These are phyloP conservation scores for Monoplex corrugatus DNA, from an alignment of 2,888 invertebrate genomes.

Conservation along the genomic window DNA sequence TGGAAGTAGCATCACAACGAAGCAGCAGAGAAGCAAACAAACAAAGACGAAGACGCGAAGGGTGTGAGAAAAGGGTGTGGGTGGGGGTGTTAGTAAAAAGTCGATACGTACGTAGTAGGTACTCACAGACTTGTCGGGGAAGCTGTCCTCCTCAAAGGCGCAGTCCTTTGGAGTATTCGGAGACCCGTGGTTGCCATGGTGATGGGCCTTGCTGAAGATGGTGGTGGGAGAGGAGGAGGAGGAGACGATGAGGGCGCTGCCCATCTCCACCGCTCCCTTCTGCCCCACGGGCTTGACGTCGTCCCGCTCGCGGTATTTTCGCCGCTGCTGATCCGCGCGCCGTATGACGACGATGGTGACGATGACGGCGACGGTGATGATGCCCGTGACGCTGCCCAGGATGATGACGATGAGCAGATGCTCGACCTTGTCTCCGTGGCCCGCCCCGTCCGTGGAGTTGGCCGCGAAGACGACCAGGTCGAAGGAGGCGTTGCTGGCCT, in stretches of 20 bases:
- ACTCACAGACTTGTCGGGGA: constrained; percentile 58
- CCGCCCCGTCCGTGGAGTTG: constrained; percentile 51
- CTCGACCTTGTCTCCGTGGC: constrained; percentile 57
- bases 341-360: constrained; percentile 61
- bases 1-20: too few species aligned
- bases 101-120: constrained; percentile 43
- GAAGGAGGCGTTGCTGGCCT: constrained; percentile 55
- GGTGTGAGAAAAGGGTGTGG: too few species aligned
- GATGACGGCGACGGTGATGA: constrained; percentile 62
- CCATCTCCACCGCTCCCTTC: constrained; percentile 51
- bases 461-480: constrained; percentile 58
- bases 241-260: constrained; percentile 58
- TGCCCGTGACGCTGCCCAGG: constrained; percentile 58
- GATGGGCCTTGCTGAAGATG: constrained; percentile 44
- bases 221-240: constrained; percentile 49
- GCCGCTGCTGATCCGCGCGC: constrained; percentile 56
- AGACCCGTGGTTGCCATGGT: constrained; percentile 15
- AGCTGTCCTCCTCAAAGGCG: constrained; percentile 52
- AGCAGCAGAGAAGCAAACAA: too few species aligned
- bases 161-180: constrained; percentile 42
- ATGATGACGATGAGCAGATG: constrained; percentile 61
- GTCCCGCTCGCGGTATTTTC: constrained; percentile 53
- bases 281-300: constrained; percentile 32
- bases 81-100: not conserved
- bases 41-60: too few species aligned